These are phyloP conservation scores for Labrus mixtus DNA, from an alignment of 2,113 vertebrate species.

Conservation along the genomic window DNA sequence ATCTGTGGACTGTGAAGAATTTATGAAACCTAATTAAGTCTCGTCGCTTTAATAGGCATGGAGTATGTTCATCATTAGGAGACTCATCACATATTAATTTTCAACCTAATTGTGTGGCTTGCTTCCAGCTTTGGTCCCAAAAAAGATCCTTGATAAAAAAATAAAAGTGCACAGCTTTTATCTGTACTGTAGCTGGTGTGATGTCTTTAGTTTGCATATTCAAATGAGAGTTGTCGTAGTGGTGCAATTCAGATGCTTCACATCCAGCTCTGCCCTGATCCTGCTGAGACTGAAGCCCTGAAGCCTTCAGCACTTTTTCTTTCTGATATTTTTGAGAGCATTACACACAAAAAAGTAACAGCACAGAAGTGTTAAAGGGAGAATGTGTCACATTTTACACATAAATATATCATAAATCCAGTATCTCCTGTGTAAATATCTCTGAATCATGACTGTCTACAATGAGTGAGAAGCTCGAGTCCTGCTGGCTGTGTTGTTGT, in stretches of 20 bases:
- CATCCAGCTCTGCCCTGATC: constrained; percentile 20
- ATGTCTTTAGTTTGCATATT: constrained; percentile 13
- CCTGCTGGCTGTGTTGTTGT: too few relatives aligned
- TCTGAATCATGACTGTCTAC: too few relatives aligned
- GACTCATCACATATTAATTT: constrained; percentile 79
- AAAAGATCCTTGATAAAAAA: constrained; percentile 46
- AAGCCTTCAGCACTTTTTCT: constrained; percentile 13
- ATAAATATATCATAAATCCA: too few relatives aligned
- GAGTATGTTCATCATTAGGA: constrained; percentile 73
- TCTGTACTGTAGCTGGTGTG: constrained; percentile 21
- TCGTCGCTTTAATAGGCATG: constrained; percentile 75
- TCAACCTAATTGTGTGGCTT: constrained; percentile 76
- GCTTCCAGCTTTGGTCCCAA: constrained; percentile 69
- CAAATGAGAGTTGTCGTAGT: constrained; percentile 22
- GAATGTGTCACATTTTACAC: too few relatives aligned
- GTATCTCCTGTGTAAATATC: too few relatives aligned
- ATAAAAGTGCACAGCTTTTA: constrained; percentile 45
- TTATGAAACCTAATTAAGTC: constrained; percentile 82
- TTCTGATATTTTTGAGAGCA: constrained; percentile 26
- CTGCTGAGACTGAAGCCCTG: constrained; percentile 30
- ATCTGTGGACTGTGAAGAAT: constrained; percentile 75
- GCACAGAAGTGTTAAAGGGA: neutral
- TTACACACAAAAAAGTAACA: neutral
- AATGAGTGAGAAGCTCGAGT: too few relatives aligned
- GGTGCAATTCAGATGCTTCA: constrained; percentile 24